Evolutionary conservation across 2,113 vertebrate genomes (phyloP), one percentile per base, ranked within the genome.

Genomic region (Campylomormyrus tamandua): DNA sequence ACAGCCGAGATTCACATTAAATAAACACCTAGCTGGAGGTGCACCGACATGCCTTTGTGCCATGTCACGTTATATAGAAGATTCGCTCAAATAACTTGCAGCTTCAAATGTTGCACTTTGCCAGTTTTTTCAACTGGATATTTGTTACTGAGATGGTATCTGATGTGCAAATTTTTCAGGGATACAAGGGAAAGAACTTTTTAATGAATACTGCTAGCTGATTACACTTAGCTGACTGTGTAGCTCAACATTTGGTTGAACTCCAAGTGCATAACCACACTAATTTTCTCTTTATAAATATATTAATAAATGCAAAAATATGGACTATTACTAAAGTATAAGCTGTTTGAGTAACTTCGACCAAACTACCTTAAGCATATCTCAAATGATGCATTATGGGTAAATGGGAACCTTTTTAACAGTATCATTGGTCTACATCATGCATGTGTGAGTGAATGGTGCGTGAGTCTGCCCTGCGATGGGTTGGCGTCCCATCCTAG

Each of bases 1-100:
- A 39, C 85, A 87, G 13, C 85, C 53, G 85, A 35, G 85, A 39
- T 87, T 48, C 85, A 87, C 53, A 52, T 87, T 87, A 87, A 87
- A 87, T 56, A 87, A 87, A 87, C 85, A 87, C 85, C 85, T 87
- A 39, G 85, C 85, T 35, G 35, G 50, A 87, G 50, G 13, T 52
- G 50, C 17, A 48, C 5, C 39, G 49, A 56, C 49, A 21, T 9
- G 50, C 84, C 48, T 27, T 31, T 2, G n/a, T 27, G 84, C 46
- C 45, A 48, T 4, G 46, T 84, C 39, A 24, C 6, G 24, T 48
- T 84, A 84, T 84, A 46, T 21, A 13, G 42, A 46, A 35, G 50
- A n/a, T 31, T 49, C 10, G 15, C n/a, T 8, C 19, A n/a, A 31
- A 13, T 49, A 35, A 87, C 27, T 53, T 52, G 45, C 39, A 84